Percentiles rank a stretch among this genome's conserved stretches.
Conservation (phyloP, 2,888 invertebrate species). For the Eudemis profundana region DNA sequence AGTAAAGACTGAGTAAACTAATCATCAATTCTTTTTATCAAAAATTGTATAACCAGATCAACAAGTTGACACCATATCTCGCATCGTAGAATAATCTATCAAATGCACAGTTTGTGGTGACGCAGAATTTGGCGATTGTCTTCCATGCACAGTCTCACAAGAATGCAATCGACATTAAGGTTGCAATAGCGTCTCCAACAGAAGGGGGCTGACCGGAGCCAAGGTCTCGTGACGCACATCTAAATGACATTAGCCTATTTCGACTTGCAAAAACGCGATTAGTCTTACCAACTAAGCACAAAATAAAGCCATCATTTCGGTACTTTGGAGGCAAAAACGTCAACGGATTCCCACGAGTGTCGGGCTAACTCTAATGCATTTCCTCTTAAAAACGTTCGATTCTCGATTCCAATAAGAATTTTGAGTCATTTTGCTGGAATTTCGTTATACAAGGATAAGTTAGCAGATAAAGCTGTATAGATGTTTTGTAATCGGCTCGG, state of each 20-base stretch:
- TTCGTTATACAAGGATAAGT: constrained; percentile 27
- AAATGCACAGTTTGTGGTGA: background rate
- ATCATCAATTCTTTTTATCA: too few species aligned
- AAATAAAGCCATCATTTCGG: constrained; percentile 40
- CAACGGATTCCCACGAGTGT: constrained; percentile 21
- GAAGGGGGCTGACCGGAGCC: constrained; percentile 12
- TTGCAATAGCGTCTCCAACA: background rate
- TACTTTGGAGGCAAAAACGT: constrained; percentile 26
- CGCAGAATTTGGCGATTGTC: background rate
- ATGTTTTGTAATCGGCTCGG: constrained; percentile 37
- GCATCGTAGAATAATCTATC: too few species aligned
- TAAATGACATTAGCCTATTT: constrained; percentile 40
- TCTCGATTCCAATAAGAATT: constrained; percentile 37
- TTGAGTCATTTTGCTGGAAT: constrained; percentile 31
- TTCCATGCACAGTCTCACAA: background rate
- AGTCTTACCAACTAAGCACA: constrained; percentile 26
- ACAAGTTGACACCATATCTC: too few species aligned
- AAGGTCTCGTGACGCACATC: constrained; percentile 23
- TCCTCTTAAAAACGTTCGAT: constrained; percentile 12
- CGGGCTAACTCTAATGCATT: constrained; percentile 16
- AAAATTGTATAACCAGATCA: too few species aligned
- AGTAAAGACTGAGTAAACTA: too few species aligned
- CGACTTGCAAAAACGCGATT: constrained; percentile 24
- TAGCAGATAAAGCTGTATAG: constrained; percentile 32
- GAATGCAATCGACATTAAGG: background rate